phyloP scores from a whole-genome alignment of 2,888 invertebrate species.

The Acleris literana region DNA sequence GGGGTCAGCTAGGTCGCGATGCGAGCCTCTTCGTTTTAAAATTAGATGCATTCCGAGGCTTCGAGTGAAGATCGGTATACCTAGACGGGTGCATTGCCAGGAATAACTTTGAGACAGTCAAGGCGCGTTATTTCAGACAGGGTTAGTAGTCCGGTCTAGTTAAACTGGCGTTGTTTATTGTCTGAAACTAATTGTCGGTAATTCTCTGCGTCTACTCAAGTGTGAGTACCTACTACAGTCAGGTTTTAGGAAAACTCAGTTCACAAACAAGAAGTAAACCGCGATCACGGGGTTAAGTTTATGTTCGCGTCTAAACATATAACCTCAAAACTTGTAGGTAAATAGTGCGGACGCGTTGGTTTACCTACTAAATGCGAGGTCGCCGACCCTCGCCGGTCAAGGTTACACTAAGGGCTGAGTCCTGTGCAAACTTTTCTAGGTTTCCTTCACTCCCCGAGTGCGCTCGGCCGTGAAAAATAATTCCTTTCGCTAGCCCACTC shows the following conservation, averaged over 20 bases:
- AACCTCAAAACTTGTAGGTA: constrained; percentile 29
- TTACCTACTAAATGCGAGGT: constrained; percentile 50
- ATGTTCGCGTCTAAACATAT: constrained; percentile 3
- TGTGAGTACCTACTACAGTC: neutral
- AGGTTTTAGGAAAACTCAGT: neutral
- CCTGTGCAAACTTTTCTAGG: constrained; percentile 27
- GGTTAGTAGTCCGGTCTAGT: constrained; percentile 72
- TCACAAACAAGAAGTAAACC: neutral
- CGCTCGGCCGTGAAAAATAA: constrained; percentile 27
- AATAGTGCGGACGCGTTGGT: constrained; percentile 18
- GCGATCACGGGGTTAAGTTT: neutral
- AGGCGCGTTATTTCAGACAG: constrained; percentile 74
- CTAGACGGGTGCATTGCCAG: constrained; percentile 55
- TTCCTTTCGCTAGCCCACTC: constrained; percentile 19
- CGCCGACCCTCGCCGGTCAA: constrained; percentile 71
- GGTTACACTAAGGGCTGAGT: constrained; percentile 61
- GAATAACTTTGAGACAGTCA: constrained; percentile 70
- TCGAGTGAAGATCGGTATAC: constrained; percentile 52
- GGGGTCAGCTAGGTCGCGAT: constrained; percentile 82
- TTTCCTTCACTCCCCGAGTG: constrained; percentile 19
- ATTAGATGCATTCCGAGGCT: constrained; percentile 83
- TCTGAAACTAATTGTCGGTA: constrained; percentile 50
- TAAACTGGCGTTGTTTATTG: constrained; percentile 54
- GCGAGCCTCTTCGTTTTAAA: constrained; percentile 82
- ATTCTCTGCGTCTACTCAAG: neutral